Conservation (phyloP, 2,113 vertebrate genomes). For the Scolopax mira region DNA sequence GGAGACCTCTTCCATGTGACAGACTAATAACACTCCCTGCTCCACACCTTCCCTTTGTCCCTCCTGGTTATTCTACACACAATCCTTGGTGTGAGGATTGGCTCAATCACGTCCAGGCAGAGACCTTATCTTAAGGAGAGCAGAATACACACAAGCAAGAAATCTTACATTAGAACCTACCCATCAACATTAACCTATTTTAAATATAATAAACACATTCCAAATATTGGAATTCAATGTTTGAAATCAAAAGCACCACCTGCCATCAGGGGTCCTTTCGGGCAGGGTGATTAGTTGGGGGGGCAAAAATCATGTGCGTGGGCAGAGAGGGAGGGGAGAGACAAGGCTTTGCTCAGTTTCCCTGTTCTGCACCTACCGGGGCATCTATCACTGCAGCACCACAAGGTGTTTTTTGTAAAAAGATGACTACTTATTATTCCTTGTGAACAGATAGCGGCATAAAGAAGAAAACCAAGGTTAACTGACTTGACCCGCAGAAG, state of each 20-base stretch:
- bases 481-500: neutral
- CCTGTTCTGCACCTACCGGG: neutral
- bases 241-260: neutral
- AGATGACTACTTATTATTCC: neutral
- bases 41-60: neutral
- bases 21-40: neutral
- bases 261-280: neutral
- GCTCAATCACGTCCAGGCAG: neutral
- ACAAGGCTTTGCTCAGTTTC: neutral
- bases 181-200: neutral
- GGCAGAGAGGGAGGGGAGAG: neutral
- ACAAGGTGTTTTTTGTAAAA: neutral
- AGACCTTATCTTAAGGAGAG: neutral
- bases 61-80: too few relatives aligned
- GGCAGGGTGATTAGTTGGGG: neutral
- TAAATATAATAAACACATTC: neutral
- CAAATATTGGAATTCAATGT: neutral
- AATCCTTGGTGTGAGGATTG: too few relatives aligned
- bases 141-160: neutral
- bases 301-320: neutral
- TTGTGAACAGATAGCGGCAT: neutral
- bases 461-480: neutral
- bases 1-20: neutral
- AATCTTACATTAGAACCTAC: neutral
- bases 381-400: neutral